Evolutionary conservation across 2,113 vertebrate species (phyloP).

Genomic region (Crotalus viridis): DNA sequence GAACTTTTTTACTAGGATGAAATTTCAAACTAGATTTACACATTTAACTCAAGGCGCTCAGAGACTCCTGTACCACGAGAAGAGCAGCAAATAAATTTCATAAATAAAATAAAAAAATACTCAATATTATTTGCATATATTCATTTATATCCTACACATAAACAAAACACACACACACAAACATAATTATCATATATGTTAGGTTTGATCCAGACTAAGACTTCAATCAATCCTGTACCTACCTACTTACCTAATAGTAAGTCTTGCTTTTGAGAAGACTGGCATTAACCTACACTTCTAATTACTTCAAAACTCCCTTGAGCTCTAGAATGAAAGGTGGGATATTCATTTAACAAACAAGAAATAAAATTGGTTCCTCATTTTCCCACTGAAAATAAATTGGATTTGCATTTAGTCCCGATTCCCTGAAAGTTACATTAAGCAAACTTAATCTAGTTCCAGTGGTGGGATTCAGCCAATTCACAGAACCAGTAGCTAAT

Average conservation of each 20-base stretch:
- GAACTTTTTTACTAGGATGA: background rate
- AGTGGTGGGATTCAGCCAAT: too few species aligned
- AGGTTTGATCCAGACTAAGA: background rate
- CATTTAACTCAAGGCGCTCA: background rate
- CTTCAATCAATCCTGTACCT: background rate
- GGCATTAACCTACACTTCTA: background rate
- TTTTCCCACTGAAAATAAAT: background rate
- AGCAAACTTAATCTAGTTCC: background rate
- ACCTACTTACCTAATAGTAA: background rate
- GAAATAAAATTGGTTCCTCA: background rate
- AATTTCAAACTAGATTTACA: background rate
- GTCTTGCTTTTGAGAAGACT: background rate
- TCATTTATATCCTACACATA: background rate
- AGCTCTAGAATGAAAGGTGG: background rate
- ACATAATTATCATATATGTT: background rate
- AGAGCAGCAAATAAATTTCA: background rate
- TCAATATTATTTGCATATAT: background rate
- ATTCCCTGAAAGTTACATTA: background rate
- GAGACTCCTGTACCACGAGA: background rate
- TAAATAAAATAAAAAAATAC: background rate
- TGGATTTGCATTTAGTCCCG: background rate
- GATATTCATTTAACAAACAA: background rate
- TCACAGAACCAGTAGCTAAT: too few species aligned
- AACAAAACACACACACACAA: background rate
- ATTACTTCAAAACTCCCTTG: background rate